A percentile compares a stretch with the other conserved stretches of the same genome.
phyloP scores from a whole-genome alignment of 1,140 invertebrate genomes.

The Mercenaria mercenaria region DNA sequence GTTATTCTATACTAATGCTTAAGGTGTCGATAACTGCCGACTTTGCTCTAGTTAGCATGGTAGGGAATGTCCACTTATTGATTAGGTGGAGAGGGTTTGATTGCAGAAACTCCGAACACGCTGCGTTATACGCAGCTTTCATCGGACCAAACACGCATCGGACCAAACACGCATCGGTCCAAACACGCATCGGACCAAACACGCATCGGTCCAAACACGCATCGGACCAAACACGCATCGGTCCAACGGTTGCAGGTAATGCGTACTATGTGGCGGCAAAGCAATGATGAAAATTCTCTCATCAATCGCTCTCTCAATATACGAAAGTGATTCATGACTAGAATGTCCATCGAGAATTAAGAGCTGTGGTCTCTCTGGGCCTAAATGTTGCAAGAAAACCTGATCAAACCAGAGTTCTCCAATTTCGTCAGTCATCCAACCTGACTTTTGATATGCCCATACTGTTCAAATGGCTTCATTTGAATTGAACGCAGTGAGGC shows the following conservation, averaged over 20 bases:
- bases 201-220: too few species aligned
- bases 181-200: too few species aligned
- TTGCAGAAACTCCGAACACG: not conserved
- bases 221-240: too few species aligned
- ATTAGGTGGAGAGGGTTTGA: not conserved
- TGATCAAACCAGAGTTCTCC: constrained; percentile 61
- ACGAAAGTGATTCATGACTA: constrained; percentile 68
- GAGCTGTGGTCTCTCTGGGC: constrained; percentile 61
- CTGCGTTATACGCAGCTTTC: not conserved
- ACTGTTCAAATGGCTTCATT: too few species aligned
- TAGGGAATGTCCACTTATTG: too few species aligned
- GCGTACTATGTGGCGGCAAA: constrained; percentile 74
- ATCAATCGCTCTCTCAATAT: constrained; percentile 48
- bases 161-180: too few species aligned
- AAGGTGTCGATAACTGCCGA: too few species aligned
- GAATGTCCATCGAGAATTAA: constrained; percentile 70
- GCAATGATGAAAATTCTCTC: constrained; percentile 68
- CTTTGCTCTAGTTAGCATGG: not conserved
- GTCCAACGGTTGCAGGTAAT: not conserved
- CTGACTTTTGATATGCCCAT: constrained; percentile 57
- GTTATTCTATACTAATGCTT: too few species aligned
- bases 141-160: constrained; percentile 36
- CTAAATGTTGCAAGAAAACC: constrained; percentile 62
- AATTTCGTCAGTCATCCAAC: constrained; percentile 63
- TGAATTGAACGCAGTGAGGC: not conserved